phyloP scores from a whole-genome alignment of 2,888 invertebrate species.

The Oxycera nigricornis region DNA sequence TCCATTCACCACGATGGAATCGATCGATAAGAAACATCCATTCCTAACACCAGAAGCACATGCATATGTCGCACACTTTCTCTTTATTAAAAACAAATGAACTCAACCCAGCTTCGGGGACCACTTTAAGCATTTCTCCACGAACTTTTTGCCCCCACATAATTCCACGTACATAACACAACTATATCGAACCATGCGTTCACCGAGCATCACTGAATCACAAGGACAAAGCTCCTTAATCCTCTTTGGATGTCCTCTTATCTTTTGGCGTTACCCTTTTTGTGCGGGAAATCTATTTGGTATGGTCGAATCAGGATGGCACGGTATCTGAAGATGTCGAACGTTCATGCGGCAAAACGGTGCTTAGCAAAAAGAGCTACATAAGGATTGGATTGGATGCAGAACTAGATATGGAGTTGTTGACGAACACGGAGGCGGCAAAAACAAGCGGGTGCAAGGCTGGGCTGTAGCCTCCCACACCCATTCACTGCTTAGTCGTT shows the following conservation, averaged over 20 bases:
- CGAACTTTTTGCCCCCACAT: not conserved
- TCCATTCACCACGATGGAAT: not conserved
- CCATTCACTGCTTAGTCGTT: conserved; percentile 6
- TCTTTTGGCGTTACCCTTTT: conserved; percentile 26
- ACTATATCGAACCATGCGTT: not conserved
- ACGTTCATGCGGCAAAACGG: not conserved
- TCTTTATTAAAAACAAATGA: not conserved
- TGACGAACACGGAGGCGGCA: not conserved
- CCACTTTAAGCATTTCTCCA: conserved; percentile 6
- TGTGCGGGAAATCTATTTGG: conserved; percentile 1
- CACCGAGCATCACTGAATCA: not conserved
- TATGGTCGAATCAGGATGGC: conserved; percentile 6
- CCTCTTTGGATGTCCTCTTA: conserved; percentile 32
- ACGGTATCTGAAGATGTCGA: not conserved
- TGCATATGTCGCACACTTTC: conserved; percentile 12
- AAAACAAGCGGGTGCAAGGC: not conserved
- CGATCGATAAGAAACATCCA: no score
- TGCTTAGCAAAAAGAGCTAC: conserved; percentile 18
- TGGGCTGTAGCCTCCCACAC: conserved; percentile 21
- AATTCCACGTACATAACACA: not conserved
- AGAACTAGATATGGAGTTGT: not conserved
- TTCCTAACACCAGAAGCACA: not conserved
- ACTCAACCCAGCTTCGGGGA: conserved; percentile 5
- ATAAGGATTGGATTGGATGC: not conserved
- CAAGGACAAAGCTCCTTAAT: conserved; percentile 12